Base-by-base conservation (phyloP, 2,888 invertebrate species). In the Phyto melanocephala region DNA sequence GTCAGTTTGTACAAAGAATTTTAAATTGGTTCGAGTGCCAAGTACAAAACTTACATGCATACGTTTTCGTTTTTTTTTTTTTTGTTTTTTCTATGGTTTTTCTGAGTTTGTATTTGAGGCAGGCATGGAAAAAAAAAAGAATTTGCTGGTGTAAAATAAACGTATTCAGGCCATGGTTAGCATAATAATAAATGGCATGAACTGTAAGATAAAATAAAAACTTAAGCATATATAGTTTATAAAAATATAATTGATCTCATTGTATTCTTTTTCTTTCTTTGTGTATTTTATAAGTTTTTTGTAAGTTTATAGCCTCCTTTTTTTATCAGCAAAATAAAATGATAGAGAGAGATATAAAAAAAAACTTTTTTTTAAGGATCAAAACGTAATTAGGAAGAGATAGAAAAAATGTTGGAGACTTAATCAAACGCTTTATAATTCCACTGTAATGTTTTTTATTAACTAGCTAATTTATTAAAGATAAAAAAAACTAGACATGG, bases 1-100 rank as follows among this genome's bases (percentile, higher is more conserved):
- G 82, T 79, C 79, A 82, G 79, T 74, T 82, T 67, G 82, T 56
- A 75, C 75, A 76, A 67, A 79, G 82, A 82, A 82, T 82, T 79
- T 76, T 71, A 82, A 82, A 79, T 71, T 82, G 67, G 79, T 76
- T 24, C 47, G 20, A 79, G 82, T 79, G 82, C 82, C 82, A 82
- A 82, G 65, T 82, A 62, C 52, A 70, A 70, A 28, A 62, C 52
- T 45, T 54, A 42, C 22, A 60, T 7, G 33, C 24, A 45, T 24
- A 50, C 2, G 1, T 13, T 20, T 22, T n/a, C 15, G 24, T 62
- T 68, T 50, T 60, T 33, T 17, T 28, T 58, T 40, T 37, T 10
- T 67, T 28, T 28, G 28, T 33, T 17, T 20, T 58, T 50, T 37
- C 10, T 67, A 4, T 6, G 5, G 3, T 7, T 33, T 8, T 56